Conservation (phyloP, 2,797 vertebrate species). For the Smutsia temminckii region DNA sequence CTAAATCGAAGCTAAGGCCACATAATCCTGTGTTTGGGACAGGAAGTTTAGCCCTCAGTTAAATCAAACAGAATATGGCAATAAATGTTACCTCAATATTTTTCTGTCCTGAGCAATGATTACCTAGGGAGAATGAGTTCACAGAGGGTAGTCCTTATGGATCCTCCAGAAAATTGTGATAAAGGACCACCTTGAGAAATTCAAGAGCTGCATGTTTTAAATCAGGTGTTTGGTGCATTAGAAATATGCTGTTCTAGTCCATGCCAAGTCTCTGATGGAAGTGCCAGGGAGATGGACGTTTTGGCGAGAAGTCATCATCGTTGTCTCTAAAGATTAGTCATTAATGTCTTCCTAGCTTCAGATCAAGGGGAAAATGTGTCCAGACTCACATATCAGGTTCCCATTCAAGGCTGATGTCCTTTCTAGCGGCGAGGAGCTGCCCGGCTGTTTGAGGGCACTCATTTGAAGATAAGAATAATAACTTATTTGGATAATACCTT, state of each 20-base stretch:
- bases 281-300: background rate
- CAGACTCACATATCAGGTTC: background rate
- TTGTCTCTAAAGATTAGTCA: background rate
- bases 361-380: background rate
- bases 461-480: background rate
- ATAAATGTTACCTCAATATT: background rate
- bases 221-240: background rate
- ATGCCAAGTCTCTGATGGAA: background rate
- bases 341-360: background rate
- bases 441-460: background rate
- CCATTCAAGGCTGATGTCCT: background rate
- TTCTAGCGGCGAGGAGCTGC: background rate
- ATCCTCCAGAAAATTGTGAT: background rate
- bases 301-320: background rate
- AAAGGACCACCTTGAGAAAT: background rate
- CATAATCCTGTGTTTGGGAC: background rate
- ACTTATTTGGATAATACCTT: background rate
- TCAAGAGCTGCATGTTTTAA: background rate
- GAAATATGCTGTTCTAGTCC: background rate
- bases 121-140: background rate
- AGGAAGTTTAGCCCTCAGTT: background rate
- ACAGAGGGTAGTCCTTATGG: background rate
- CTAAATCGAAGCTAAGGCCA: background rate
- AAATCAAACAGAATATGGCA: background rate
- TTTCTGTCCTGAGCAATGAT: background rate